Evolutionary conservation across 2,888 invertebrate species (phyloP), one percentile per base, ranked within the genome.

Genomic region (Meiosimyza decipiens): DNA sequence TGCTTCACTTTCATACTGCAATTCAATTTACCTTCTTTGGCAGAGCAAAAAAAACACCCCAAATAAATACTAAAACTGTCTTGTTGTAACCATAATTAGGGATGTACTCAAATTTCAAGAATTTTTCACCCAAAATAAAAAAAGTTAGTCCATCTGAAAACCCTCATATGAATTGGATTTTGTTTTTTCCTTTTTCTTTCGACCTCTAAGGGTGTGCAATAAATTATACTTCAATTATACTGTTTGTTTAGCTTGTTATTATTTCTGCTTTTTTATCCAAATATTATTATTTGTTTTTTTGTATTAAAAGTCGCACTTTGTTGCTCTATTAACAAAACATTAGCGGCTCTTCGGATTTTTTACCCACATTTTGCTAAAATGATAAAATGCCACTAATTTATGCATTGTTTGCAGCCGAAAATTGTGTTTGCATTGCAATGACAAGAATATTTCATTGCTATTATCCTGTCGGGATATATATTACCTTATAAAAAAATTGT

Each of bases 401-500:
- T 55, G 67, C 22, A 57, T 67, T 55, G 67, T 67, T 67, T 55
- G 67, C 47, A 49, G 22, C 57, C 40, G 47, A 28, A 57, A 57
- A 55, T 18, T 64, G 63, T 63, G 50, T 51, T 51, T 51, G 28
- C 28, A 64, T 64, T 64, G 28, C 7, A 66, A 16, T 54, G 66
- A 28, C 66, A 47, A 40, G 54, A 54, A 47, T 12, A 7, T n/a
- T 62, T 28, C 54, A 47, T 18, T 40, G n/a, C 22, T 47, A 40
- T 40, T 62, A 54, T 67, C 55, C 67, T 55, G 51, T 51, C 57
- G 16, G 67, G 67, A 67, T 67, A 67, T 67, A 47, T 67, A 67
- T 69, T 52, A 54, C 51, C 68, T 71, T 71, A 57, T 76, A 73
- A 76, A 74, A 73, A 73, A 74, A 73, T 69, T 69, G 74, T 74